phyloP scores from a whole-genome alignment of 1,140 invertebrate species.

The Zaprionus taronus region DNA sequence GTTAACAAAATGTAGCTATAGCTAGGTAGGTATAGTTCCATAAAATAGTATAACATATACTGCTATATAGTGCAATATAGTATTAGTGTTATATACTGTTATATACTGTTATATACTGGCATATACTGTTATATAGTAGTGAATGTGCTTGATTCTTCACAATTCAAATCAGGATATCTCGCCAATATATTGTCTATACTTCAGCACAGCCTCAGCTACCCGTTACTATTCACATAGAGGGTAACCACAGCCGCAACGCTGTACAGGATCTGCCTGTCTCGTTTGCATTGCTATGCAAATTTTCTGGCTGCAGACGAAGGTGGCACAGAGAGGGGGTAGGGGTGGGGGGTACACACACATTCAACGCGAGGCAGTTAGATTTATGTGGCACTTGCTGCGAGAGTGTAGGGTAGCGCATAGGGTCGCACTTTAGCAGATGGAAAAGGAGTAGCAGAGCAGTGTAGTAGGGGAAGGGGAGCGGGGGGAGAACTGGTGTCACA shows the following conservation, averaged over 20 bases:
- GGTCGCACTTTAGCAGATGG: not conserved
- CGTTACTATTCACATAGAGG: slow-evolving; percentile 1
- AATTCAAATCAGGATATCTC: too few relatives aligned
- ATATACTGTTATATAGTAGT: too few relatives aligned
- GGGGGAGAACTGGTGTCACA: slow-evolving; percentile 6
- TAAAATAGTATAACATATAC: too few relatives aligned
- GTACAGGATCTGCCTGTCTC: slow-evolving; percentile 2
- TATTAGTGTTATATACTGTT: too few relatives aligned
- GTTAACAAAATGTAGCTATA: too few relatives aligned
- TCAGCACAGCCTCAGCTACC: not conserved
- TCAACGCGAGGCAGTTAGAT: slow-evolving; percentile 9
- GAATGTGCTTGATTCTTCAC: too few relatives aligned
- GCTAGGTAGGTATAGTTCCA: too few relatives aligned
- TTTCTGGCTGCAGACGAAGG: slow-evolving; percentile 13
- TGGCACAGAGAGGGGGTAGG: too few relatives aligned
- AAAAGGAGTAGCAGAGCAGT: not conserved
- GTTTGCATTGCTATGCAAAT: slow-evolving; percentile 52
- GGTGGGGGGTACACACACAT: not conserved
- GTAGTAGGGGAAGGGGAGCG: not conserved
- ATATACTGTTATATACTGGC: too few relatives aligned
- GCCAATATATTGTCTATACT: not conserved
- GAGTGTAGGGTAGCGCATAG: slow-evolving; percentile 7
- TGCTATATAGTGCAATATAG: too few relatives aligned
- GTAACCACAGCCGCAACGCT: slow-evolving; percentile 1
- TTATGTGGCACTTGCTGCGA: slow-evolving; percentile 35